Evolutionary conservation across 2,113 vertebrate species (phyloP).

Genomic region (Salminus brasiliensis): DNA sequence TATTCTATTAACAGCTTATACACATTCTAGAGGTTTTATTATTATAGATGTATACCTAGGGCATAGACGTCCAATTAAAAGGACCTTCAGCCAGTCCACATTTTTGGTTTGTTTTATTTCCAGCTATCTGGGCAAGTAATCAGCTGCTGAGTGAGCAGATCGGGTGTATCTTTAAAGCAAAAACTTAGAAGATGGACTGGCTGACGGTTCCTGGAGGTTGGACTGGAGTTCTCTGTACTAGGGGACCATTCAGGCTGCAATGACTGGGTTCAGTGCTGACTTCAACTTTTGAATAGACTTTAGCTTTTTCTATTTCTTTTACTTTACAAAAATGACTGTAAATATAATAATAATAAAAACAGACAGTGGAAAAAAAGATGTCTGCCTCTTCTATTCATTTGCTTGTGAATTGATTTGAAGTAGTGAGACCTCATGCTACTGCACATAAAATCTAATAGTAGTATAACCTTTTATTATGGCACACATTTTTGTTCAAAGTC

Average conservation of each 20-base stretch:
- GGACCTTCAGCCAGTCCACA: neutral
- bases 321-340: conserved; percentile 61
- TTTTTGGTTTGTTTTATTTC: neutral
- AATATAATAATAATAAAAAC: conserved; percentile 57
- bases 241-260: conserved; percentile 27
- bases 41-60: neutral
- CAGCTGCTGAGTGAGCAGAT: neutral
- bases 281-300: conserved; percentile 57
- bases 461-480: too few relatives aligned
- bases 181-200: neutral
- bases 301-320: conserved; percentile 59
- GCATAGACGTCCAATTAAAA: neutral
- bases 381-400: conserved; percentile 16
- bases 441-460: too few relatives aligned
- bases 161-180: neutral
- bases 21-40: neutral
- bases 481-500: too few relatives aligned
- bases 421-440: too few relatives aligned
- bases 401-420: neutral
- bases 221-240: neutral
- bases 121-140: neutral
- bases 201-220: neutral
- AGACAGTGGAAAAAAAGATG: conserved; percentile 42
- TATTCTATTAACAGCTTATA: neutral
- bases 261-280: conserved; percentile 49